These are phyloP conservation scores for Arnoldichthys spilopterus DNA, from an alignment of 2,797 vertebrate genomes.

Conservation along the genomic window DNA sequence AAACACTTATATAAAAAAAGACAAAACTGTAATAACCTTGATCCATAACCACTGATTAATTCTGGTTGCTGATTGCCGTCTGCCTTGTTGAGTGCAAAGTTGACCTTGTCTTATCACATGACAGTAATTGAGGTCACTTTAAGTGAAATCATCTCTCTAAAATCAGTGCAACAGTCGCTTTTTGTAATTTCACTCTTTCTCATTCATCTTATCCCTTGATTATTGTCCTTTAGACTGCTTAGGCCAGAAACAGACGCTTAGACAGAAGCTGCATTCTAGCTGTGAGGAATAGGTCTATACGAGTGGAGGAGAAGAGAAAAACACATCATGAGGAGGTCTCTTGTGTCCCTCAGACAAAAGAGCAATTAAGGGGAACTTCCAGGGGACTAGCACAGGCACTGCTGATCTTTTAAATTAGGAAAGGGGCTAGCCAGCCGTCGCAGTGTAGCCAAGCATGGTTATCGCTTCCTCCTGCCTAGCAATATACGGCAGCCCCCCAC, in stretches of 20 bases:
- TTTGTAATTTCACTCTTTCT: slow-evolving; percentile 22
- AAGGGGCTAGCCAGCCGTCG: slow-evolving; percentile 45
- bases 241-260: slow-evolving; percentile 60
- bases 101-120: not conserved
- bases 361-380: slow-evolving; percentile 66
- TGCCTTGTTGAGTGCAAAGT: slow-evolving; percentile 20
- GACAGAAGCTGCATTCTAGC: slow-evolving; percentile 56
- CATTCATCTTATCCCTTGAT: slow-evolving; percentile 45
- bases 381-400: slow-evolving; percentile 57
- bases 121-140: not conserved
- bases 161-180: slow-evolving; percentile 34
- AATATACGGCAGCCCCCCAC: slow-evolving; percentile 33
- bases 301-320: slow-evolving; percentile 57
- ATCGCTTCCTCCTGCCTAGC: slow-evolving; percentile 51
- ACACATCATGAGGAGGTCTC: slow-evolving; percentile 60
- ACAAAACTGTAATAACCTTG: not conserved
- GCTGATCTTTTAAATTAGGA: slow-evolving; percentile 65
- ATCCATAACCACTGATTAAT: not conserved
- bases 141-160: slow-evolving; percentile 69
- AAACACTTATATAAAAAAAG: not conserved
- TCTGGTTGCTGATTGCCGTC: not conserved
- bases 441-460: slow-evolving; percentile 47
- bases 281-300: slow-evolving; percentile 66
- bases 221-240: slow-evolving; percentile 58
- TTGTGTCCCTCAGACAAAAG: slow-evolving; percentile 64